phyloP scores from a whole-genome alignment of 2,888 invertebrate genomes.

The Spatulosminthurus flaviceps region DNA sequence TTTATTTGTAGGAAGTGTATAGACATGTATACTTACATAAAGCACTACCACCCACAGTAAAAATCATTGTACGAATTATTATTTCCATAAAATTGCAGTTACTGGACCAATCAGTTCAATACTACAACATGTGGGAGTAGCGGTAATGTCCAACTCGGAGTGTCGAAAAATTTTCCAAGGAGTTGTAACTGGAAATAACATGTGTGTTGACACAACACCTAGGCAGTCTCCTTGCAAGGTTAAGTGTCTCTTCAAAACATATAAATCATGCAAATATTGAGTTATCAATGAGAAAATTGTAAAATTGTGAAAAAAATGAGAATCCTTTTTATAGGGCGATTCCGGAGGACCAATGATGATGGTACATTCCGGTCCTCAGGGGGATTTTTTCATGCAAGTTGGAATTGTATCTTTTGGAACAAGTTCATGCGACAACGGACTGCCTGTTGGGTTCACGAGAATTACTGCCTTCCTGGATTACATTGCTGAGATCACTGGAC shows the following conservation, averaged over 20 bases:
- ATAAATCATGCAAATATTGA: too few relatives aligned
- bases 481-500: constrained; percentile 56
- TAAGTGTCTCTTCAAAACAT: too few relatives aligned
- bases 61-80: neutral
- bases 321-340: constrained; percentile 49
- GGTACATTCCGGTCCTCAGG: constrained; percentile 49
- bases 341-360: constrained; percentile 59
- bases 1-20: too few relatives aligned
- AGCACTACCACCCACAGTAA: too few relatives aligned
- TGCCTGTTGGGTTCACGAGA: constrained; percentile 63
- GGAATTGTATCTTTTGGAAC: constrained; percentile 63
- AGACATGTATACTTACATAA: too few relatives aligned
- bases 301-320: too few relatives aligned
- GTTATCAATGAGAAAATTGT: too few relatives aligned
- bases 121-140: constrained; percentile 60
- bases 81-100: constrained; percentile 35
- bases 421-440: constrained; percentile 54
- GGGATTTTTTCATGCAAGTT: constrained; percentile 60
- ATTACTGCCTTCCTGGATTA: constrained; percentile 61
- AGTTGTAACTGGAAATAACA: constrained; percentile 60
- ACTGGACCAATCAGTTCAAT: constrained; percentile 53
- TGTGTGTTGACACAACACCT: constrained; percentile 59
- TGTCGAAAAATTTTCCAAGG: constrained; percentile 59
- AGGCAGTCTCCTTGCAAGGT: constrained; percentile 62
- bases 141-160: constrained; percentile 56